Base-by-base conservation (phyloP, 1,140 invertebrate species). In the Halesus radiatus region DNA sequence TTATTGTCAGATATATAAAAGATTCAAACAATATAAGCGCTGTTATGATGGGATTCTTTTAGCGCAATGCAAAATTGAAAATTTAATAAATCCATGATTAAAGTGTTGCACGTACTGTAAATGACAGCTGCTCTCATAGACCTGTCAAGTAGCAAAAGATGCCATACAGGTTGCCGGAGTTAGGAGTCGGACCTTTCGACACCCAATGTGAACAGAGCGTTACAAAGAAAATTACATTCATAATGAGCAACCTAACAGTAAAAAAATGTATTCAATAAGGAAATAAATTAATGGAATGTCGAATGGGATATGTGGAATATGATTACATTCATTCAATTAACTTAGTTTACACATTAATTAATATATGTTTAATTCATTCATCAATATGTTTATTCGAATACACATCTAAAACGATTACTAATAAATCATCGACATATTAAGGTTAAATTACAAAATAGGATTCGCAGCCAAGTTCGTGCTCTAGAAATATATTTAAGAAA, bases 271-370 rank as follows among this genome's bases (percentile, higher is more conserved):
- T 66, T 66, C 32, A 16, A 45, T 66, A 32, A 22, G 29, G 7
- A 66, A 66, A 66, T 66, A 66, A 60, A 29, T 66, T 53, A 72
- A 20, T 70, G 66, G 32, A 70, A 70, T 70, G 66, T 50, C 6
- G 10, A 70, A 70, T 50, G 32, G 64, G 45, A 72, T 72, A 72
- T 72, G 68, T 72, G 45, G n/a, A 29, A 53, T 3, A 72, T 72
- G 68, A 72, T 52, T 72, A 29, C 68, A 72, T 53, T 53, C 68
- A 72, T 16, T 52, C 68, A 0, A 26, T 72, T 52, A 54, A 72
- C 10, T 50, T 72, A 72, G 1, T 72, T 23, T 18, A 70, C 7
- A 45, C 45, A 22, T 26, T 50, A 53, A 72, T 45, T 45, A 13
- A 45, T 45, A 45, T 45, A 45, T n/a, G 23, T 10, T 60, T 8